Conservation (phyloP, 2,797 vertebrate species). For the Numenius phaeopus region DNA sequence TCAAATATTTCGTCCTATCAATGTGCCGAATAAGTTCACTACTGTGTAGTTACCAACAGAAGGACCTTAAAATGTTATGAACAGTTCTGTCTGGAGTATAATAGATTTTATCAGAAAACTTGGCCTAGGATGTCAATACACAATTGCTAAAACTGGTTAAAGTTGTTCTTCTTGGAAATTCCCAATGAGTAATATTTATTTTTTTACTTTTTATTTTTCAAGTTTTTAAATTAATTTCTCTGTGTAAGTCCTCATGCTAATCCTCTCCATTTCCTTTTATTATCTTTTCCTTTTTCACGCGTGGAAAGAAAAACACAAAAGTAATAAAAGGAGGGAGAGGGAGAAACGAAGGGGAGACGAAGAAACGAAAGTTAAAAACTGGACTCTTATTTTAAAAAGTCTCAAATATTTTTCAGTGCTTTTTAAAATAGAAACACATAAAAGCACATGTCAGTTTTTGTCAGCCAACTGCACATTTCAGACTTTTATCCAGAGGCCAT, state of each 20-base stretch:
- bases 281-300: not conserved
- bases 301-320: accelerated
- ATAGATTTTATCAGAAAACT: not conserved
- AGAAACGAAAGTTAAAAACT: not conserved
- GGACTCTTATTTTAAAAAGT: not conserved
- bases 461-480: not conserved
- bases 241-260: not conserved
- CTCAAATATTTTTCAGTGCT: not conserved
- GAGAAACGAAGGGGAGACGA: not conserved
- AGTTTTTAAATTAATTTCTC: not conserved
- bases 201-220: not conserved
- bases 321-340: not conserved
- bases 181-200: not conserved
- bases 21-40: not conserved
- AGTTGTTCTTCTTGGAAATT: not conserved
- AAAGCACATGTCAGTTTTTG: not conserved
- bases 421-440: not conserved
- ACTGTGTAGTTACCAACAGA: not conserved
- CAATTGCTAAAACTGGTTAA: not conserved
- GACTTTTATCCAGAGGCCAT: not conserved
- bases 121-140: not conserved
- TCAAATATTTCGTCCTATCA: not conserved
- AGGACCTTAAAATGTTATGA: not conserved
- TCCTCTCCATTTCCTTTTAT: not conserved
- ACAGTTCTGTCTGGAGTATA: not conserved